Percentiles rank a stretch among this genome's conserved stretches.
Conservation (phyloP, 2,888 invertebrate species). For the Cyaniris semiargus region DNA sequence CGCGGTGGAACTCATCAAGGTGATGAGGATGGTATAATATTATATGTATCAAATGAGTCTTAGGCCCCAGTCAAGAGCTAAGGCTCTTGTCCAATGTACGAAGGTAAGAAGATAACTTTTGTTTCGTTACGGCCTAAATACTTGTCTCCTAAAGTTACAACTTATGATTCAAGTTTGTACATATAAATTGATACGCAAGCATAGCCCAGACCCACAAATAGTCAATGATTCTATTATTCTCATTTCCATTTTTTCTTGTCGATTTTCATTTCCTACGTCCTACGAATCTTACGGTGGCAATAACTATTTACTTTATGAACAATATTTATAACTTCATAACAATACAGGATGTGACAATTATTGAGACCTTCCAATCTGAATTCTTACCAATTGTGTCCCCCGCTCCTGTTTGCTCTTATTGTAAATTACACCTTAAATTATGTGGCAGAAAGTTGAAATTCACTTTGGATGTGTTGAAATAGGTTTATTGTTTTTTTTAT, state of each 20-base stretch:
- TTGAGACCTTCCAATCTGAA: constrained; percentile 38
- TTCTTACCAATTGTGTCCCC: constrained; percentile 40
- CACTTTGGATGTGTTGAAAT: constrained; percentile 5
- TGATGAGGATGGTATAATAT: too few relatives aligned
- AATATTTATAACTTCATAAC: constrained; percentile 14
- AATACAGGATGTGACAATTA: constrained; percentile 41
- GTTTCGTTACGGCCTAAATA: too few relatives aligned
- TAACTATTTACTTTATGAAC: constrained; percentile 10
- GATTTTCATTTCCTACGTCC: neutral
- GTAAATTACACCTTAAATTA: constrained; percentile 25
- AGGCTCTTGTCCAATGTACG: too few relatives aligned
- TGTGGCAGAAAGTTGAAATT: constrained; percentile 11
- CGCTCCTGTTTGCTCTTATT: constrained; percentile 47
- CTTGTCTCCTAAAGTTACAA: too few relatives aligned
- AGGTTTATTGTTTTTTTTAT: constrained; percentile 42
- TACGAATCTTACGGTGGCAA: constrained; percentile 11
- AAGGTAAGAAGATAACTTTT: too few relatives aligned
- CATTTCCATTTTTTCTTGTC: neutral
- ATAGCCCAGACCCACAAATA: neutral
- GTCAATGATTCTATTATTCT: neutral
- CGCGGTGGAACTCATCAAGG: too few relatives aligned
- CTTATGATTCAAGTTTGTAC: too few relatives aligned
- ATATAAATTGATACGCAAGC: neutral
- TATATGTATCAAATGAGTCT: too few relatives aligned
- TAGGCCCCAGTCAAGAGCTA: too few relatives aligned